Conservation (phyloP, 2,888 invertebrate genomes). For the Cactoblastis cactorum region DNA sequence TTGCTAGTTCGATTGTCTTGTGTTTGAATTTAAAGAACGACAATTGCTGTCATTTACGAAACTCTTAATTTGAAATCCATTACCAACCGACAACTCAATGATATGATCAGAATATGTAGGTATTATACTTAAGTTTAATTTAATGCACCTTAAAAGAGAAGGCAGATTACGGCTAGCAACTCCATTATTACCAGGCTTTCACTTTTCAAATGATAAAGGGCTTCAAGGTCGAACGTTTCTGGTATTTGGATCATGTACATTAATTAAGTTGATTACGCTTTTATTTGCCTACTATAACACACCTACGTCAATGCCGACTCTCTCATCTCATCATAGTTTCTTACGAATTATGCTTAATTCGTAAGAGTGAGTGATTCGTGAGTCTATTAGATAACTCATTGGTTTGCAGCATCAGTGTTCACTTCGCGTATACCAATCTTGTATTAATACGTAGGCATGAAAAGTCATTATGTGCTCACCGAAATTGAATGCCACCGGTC, state of each 20-base stretch:
- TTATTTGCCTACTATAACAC: constrained; percentile 4
- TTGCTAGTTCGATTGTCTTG: background rate
- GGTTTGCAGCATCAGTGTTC: background rate
- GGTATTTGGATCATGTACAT: constrained; percentile 36
- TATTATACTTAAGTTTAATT: constrained; percentile 31
- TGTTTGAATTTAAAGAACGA: background rate
- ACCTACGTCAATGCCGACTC: background rate
- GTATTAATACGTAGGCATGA: background rate
- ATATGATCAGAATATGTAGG: constrained; percentile 29
- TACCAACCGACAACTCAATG: constrained; percentile 34
- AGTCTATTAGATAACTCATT: background rate
- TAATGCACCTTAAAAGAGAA: constrained; percentile 45
- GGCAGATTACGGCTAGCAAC: constrained; percentile 28
- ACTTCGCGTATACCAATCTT: background rate
- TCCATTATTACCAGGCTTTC: constrained; percentile 52
- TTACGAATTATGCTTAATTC: no score
- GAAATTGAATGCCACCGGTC: constrained; percentile 14
- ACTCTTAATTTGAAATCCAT: constrained; percentile 37
- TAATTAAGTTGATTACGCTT: constrained; percentile 16
- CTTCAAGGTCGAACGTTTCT: constrained; percentile 47
- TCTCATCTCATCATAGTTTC: background rate
- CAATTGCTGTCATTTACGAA: constrained; percentile 17
- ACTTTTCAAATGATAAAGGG: constrained; percentile 64
- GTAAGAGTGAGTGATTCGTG: no score
- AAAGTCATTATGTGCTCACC: constrained; percentile 1